Evolutionary conservation across 2,113 vertebrate species (phyloP), one percentile per base, ranked within the genome.

Genomic region (Tympanuchus pallidicinctus): DNA sequence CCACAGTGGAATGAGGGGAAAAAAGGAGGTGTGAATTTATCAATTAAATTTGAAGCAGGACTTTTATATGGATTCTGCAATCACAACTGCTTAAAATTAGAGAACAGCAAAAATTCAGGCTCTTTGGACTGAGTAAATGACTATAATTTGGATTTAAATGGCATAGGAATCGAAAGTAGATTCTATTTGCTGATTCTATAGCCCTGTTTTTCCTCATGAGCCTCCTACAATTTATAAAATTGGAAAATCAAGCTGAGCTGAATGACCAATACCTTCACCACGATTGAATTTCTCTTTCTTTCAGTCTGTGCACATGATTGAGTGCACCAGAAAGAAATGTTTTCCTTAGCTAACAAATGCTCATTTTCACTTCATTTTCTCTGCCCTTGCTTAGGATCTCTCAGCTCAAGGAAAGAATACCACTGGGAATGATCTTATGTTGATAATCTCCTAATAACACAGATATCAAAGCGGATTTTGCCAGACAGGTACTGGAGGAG

Each of bases 241-340:
- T 96, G 96, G 96, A 97, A 97, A 97, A 92, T 82, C 94, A 96
- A 90, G 84, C 94, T 95, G 94, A 95, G 79, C 74, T 95, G 89
- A 95, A 95, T 79, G 76, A 92, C 91, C 94, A 96, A 66, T 89
- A 80, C 75, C 69, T 81, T 95, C 76, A 74, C 73, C 88, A 76
- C 92, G 90, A 95, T 67, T 90, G 78, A 96, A 85, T 96, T 92
- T 83, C 80, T 92, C 69, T 74, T 3, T 78, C 72, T 71, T 3
- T 78, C 72, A 71, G 87, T 36, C 72, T 78, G 75, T 80, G 56
- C 77, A 86, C 0, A 4, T 80, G 86, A 94, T 50, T 94, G 92
- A 90, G 65, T 93, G 27, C 27, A 86, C 43, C 57, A 84, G 63
- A 92, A 86, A 81, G 75, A 8, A 86, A 79, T n/a, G 36, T 78